A percentile compares a stretch with the other conserved stretches of the same genome.
Evolutionary conservation across 2,797 vertebrate species (phyloP).

Genomic region (Propithecus deckenii): DNA sequence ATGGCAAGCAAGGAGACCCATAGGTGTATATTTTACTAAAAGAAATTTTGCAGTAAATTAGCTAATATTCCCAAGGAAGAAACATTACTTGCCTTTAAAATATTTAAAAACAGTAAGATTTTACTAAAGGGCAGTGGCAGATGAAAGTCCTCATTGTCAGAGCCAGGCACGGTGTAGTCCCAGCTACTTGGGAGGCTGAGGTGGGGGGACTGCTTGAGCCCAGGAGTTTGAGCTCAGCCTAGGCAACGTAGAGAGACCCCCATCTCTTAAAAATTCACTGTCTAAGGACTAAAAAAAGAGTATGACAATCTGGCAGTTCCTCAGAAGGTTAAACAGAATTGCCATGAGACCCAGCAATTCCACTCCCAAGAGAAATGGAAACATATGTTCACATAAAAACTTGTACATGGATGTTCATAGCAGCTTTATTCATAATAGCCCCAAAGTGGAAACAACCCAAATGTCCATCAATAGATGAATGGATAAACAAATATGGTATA

Average conservation of each 20-base stretch:
- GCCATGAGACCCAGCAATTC: neutral
- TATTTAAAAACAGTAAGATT: neutral
- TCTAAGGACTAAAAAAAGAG: neutral
- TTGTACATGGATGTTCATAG: neutral
- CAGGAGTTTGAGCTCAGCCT: too few relatives aligned
- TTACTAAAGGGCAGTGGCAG: neutral
- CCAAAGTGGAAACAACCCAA: neutral
- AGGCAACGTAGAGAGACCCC: too few relatives aligned
- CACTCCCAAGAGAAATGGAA: neutral
- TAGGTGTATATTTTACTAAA: neutral
- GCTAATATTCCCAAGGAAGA: neutral
- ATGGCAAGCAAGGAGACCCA: neutral
- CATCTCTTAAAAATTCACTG: too few relatives aligned
- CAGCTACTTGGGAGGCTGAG: neutral
- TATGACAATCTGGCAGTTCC: neutral
- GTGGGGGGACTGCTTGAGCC: neutral
- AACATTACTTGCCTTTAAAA: neutral
- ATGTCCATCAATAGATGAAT: neutral
- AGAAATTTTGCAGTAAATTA: slow-evolving; percentile 6
- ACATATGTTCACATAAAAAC: neutral
- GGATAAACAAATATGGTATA: neutral
- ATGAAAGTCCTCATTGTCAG: neutral
- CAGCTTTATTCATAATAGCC: neutral
- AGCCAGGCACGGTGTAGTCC: neutral
- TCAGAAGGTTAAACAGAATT: neutral